A percentile compares a stretch with the other conserved stretches of the same genome.
These are phyloP conservation scores for Drosophila micromelanica DNA, from an alignment of 1,140 invertebrate species.

Conservation along the genomic window DNA sequence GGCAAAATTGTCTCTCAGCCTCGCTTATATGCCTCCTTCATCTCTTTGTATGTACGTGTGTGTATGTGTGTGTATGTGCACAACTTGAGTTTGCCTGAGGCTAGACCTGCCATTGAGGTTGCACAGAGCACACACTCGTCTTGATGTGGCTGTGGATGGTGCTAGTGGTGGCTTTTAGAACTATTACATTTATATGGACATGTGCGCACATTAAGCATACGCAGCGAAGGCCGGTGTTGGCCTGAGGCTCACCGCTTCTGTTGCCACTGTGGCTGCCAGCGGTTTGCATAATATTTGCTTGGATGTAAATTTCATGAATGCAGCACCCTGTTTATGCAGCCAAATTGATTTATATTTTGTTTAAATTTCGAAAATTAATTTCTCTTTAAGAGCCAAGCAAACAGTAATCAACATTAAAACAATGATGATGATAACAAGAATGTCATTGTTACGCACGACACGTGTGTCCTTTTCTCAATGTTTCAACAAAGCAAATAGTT, in stretches of 20 bases:
- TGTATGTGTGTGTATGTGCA: slow-evolving; percentile 25
- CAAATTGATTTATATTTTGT: slow-evolving; percentile 77
- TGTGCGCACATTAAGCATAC: slow-evolving; percentile 75
- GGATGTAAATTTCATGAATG: slow-evolving; percentile 57
- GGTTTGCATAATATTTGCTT: slow-evolving; percentile 68
- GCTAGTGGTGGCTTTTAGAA: slow-evolving; percentile 47
- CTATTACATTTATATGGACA: slow-evolving; percentile 78
- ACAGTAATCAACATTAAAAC: slow-evolving; percentile 27
- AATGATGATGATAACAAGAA: slow-evolving; percentile 10
- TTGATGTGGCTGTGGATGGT: neutral
- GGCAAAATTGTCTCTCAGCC: slow-evolving; percentile 24
- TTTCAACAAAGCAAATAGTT: slow-evolving; percentile 54
- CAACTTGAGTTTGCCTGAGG: slow-evolving; percentile 42
- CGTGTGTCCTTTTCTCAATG: slow-evolving; percentile 53
- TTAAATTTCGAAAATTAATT: slow-evolving; percentile 66
- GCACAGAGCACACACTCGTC: slow-evolving; percentile 52
- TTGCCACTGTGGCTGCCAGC: slow-evolving; percentile 42
- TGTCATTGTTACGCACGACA: slow-evolving; percentile 44
- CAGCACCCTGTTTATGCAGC: slow-evolving; percentile 55
- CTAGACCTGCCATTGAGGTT: slow-evolving; percentile 67
- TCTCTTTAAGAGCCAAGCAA: slow-evolving; percentile 40
- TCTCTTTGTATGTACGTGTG: neutral
- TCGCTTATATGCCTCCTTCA: neutral
- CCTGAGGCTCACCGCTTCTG: slow-evolving; percentile 37
- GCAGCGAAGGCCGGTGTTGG: slow-evolving; percentile 58